phyloP scores from a whole-genome alignment of 2,113 vertebrate species.

The Lonchura striata region DNA sequence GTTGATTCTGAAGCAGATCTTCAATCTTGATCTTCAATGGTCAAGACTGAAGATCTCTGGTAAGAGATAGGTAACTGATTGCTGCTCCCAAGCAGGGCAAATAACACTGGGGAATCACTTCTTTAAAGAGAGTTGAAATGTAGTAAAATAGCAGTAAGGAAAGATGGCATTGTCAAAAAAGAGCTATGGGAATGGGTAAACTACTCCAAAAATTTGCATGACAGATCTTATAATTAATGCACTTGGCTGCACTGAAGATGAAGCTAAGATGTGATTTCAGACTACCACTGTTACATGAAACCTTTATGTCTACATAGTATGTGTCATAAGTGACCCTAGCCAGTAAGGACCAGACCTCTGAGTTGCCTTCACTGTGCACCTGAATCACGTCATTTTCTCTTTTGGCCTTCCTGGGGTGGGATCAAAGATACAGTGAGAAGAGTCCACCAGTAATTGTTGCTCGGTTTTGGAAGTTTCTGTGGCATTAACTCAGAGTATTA shows the following conservation, averaged over 20 bases:
- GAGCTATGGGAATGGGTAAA: background rate
- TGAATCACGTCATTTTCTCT: background rate
- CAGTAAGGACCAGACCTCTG: background rate
- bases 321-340: background rate
- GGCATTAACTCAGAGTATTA: background rate
- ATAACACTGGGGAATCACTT: background rate
- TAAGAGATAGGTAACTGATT: background rate
- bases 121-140: background rate
- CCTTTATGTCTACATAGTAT: background rate
- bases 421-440: background rate
- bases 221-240: background rate
- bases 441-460: background rate
- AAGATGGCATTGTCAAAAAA: background rate
- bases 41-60: background rate
- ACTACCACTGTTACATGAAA: background rate
- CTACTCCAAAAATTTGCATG: accelerated
- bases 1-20: background rate
- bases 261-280: background rate
- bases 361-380: background rate
- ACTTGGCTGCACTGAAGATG: background rate
- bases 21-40: background rate
- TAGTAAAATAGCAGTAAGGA: background rate
- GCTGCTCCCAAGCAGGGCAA: background rate
- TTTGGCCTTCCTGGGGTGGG: background rate
- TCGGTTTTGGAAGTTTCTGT: background rate